These are phyloP conservation scores for Pachyuromys duprasi DNA, from an alignment of 2,797 vertebrate genomes.

Conservation along the genomic window DNA sequence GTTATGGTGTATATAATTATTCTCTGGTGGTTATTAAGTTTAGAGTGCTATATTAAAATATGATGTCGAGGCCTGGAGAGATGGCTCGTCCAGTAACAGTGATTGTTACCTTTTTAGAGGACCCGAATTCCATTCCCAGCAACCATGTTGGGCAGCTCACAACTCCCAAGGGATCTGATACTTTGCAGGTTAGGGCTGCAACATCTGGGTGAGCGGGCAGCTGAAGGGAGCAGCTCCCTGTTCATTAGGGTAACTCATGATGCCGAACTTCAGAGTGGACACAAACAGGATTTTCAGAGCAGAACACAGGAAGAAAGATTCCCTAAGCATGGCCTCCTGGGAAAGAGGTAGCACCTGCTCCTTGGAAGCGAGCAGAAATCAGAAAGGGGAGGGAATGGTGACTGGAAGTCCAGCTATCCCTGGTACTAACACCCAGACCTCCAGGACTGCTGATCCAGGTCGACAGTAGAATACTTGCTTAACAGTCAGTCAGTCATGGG, in stretches of 20 bases:
- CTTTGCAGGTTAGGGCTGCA: neutral
- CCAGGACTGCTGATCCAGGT: no score
- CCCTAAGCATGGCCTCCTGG: neutral
- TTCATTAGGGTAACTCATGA: neutral
- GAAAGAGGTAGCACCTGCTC: neutral
- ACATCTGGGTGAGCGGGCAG: neutral
- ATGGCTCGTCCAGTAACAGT: neutral
- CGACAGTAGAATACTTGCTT: neutral
- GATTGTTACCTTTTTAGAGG: neutral
- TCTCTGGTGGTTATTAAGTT: neutral
- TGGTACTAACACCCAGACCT: neutral
- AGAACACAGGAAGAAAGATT: neutral
- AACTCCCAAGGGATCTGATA: neutral
- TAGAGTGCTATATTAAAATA: neutral
- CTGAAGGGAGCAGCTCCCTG: neutral
- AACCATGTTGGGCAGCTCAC: neutral
- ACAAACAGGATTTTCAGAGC: neutral
- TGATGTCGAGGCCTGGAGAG: neutral
- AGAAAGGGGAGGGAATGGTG: neutral
- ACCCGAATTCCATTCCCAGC: neutral
- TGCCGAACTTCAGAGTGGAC: neutral
- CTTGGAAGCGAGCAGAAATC: neutral
- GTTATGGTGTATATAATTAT: conserved; percentile 4
- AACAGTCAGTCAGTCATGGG: neutral
- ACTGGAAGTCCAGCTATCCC: neutral